Base-by-base conservation (phyloP, 2,888 invertebrate genomes). In the Chalcis sispes region DNA sequence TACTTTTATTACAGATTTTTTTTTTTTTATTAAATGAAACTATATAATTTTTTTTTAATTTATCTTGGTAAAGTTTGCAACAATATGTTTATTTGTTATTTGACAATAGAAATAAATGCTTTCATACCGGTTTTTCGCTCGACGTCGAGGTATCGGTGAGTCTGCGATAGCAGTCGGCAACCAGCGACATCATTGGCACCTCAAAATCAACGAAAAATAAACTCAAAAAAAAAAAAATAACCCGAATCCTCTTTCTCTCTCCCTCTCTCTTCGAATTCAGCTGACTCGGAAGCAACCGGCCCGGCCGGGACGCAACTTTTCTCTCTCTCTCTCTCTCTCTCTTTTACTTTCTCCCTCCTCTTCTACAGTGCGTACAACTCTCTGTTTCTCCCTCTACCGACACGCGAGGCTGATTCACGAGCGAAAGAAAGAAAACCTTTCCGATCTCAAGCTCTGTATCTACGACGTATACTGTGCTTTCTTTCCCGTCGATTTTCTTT, bases 101-200 rank as follows among this genome's bases (percentile, higher is more conserved):
- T n/a, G n/a, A n/a, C n/a, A n/a, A 27, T 40, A 58, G 15, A 56
- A 56, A 42, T 2, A 42, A 42, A 42, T 46, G 5, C 15, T 61
- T 13, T 27, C 75, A 61, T 65, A 77, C 77, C 77, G 77, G 77
- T 27, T 42, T 27, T 4, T 70, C 36, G 10, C 20, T 83, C 23
- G 58, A 69, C n/a, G n/a, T n/a, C 23, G 82, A 67, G 25, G 77
- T 29, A 32, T 80, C 79, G 20, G 79, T 79, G 23, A 83, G 73
- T 3, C 80, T 78, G 25, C 82, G 82, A 62, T 83, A 81, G 77
- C 85, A 84, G 46, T 80, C 81, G 62, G 76, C 71, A 25, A 84
- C 72, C 27, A 82, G 82, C 82, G 84, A 83, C 79, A 61, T 76
- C 52, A 18, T 56, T 54, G 29, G 5, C 42, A 5, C 40, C 13